Evolutionary conservation across 2,888 invertebrate genomes (phyloP).

Genomic region (Melanostoma scalare): DNA sequence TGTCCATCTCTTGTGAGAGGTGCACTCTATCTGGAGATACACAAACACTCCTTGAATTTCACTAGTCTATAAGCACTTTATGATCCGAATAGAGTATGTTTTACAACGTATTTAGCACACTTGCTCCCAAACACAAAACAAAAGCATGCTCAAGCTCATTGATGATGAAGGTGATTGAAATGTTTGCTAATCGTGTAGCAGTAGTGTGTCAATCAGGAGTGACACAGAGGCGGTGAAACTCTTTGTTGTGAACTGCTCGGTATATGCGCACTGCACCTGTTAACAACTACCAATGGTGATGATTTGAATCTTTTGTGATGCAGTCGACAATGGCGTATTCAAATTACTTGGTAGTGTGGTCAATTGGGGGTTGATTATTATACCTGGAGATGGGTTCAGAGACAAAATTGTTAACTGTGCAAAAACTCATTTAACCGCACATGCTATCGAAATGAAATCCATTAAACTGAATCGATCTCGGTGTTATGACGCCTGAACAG

Average conservation of each 20-base stretch:
- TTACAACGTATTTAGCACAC: conserved; percentile 62
- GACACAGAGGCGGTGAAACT: conserved; percentile 51
- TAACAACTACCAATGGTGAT: not conserved
- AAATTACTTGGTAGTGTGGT: conserved; percentile 13
- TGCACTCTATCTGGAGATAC: conserved; percentile 5
- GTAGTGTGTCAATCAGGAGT: conserved; percentile 61
- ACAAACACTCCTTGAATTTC: conserved; percentile 59
- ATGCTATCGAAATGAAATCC: not conserved
- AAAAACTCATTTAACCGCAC: conserved; percentile 18
- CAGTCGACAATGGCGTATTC: conserved; percentile 1
- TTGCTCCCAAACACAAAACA: conserved; percentile 18
- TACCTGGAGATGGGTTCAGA: not conserved
- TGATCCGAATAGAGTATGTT: conserved; percentile 31
- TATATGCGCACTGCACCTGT: conserved; percentile 50
- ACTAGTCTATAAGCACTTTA: not conserved
- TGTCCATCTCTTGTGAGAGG: conserved; percentile 53
- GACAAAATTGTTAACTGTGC: not conserved
- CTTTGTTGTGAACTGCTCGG: conserved; percentile 42
- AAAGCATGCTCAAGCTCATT: conserved; percentile 21
- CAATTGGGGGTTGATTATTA: not conserved
- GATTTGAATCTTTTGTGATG: conserved; percentile 29
- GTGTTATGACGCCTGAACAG: not conserved
- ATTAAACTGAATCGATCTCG: not conserved
- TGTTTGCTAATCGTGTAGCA: conserved; percentile 60
- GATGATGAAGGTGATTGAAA: conserved; percentile 66